Base-by-base conservation (phyloP, 2,797 vertebrate species). In the Rhincodon typus region DNA sequence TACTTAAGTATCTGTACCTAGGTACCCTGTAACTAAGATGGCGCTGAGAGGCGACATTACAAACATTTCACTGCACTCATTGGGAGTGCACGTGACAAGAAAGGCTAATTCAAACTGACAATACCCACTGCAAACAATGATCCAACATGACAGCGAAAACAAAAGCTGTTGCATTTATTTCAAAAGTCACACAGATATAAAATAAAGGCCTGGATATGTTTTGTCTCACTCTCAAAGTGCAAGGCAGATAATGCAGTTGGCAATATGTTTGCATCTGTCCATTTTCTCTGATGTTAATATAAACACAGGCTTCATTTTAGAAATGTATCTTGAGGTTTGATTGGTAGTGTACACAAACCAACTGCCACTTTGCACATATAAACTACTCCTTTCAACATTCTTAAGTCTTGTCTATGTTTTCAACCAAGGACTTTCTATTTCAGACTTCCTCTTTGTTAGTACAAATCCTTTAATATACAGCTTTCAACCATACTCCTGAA, bases 311-410 rank as follows among this genome's bases (percentile, higher is more conserved):
- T 93, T 93, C n/a, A 69, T 69, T 93, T 93, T 69, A 21, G 62
- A 69, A 30, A 21, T 93, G 66, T 67, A 69, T 69, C 66, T 93
- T 93, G 88, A 66, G 30, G 34, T 82, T 82, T 82, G 82, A 42
- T 69, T 93, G 90, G n/a, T 69, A 69, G 25, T 69, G 10, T n/a
- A 69, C 38, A 93, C 62, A 69, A 38, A 93, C 21, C 23, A 93
- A 25, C 90, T 93, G 90, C 66, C 66, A 93, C 66, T 93, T 69
- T 93, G 90, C 90, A 93, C 90, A 69, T 93, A 69, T 62, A 25
- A 66, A 69, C 62, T 12, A 27, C 90, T 25, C 23, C 42, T 62
- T 69, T 69, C 90, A 42, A 93, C 90, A 93, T 93, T 93, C 66
- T n/a, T n/a, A 93, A 69, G 62, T 21, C 90, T 93, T 69, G 62